phyloP scores from a whole-genome alignment of 2,888 invertebrate genomes.

The Vandiemenella viatica region DNA sequence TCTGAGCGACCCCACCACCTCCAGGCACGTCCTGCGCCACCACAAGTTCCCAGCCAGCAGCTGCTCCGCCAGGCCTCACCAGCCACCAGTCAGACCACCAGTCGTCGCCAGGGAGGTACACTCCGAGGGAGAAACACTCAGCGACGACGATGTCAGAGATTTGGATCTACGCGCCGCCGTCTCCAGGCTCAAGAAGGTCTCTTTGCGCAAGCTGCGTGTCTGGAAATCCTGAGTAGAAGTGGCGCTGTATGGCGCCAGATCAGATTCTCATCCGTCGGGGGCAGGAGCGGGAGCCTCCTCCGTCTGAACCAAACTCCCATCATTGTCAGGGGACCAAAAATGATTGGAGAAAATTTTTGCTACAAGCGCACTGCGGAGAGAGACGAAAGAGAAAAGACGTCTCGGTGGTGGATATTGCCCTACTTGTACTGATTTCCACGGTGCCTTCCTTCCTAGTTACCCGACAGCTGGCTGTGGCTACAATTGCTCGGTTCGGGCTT shows the following conservation, averaged over 20 bases:
- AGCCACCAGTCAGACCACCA: conserved; percentile 36
- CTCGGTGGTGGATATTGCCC: no score
- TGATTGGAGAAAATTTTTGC: no score
- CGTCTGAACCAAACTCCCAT: no score
- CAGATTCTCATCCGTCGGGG: background rate
- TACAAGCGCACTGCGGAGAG: no score
- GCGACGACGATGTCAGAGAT: conserved; percentile 43
- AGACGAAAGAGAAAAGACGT: no score
- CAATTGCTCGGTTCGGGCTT: no score
- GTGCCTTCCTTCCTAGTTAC: no score
- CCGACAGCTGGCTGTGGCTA: no score
- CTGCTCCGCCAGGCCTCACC: conserved; percentile 19
- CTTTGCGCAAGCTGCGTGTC: conserved; percentile 57
- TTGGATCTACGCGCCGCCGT: conserved; percentile 60
- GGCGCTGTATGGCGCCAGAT: background rate
- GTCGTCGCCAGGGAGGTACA: conserved; percentile 45
- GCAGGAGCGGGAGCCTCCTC: background rate
- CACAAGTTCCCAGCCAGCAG: conserved; percentile 19
- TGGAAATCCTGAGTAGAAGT: conserved; percentile 50
- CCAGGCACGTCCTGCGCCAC: conserved; percentile 23
- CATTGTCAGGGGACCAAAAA: no score
- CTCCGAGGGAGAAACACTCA: conserved; percentile 53
- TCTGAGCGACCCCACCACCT: conserved; percentile 43
- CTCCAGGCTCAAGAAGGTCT: conserved; percentile 62
- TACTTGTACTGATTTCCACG: no score